Evolutionary conservation across 2,113 vertebrate genomes (phyloP), one percentile per base, ranked within the genome.

Genomic region (Morphnarchus princeps): DNA sequence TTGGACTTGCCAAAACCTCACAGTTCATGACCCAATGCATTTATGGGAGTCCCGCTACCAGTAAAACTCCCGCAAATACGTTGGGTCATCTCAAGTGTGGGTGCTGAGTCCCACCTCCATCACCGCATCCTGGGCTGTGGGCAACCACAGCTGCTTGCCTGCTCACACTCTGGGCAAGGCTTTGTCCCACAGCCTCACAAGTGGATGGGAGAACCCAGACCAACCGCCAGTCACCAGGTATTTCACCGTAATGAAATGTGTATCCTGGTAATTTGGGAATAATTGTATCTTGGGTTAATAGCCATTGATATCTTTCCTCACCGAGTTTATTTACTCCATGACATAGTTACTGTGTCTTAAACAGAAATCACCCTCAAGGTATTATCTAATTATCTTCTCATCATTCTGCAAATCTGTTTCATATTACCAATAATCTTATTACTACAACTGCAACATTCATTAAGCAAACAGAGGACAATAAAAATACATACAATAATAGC

Each of bases 371-470:
- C 92, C 93, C 93, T 96, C 81, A 90, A 95, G 96, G 92, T 97
- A 96, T 92, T 97, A 94, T 96, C 95, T 97, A 97, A 98, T 98
- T 97, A 97, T 92, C 91, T 91, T 87, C 85, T 95, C 87, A 92
- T 95, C 86, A 69, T 97, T 96, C 97, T 97, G 93, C 91, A 98
- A 96, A 94, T 91, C 90, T 94, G 90, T 79, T 97, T 96, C 78
- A 20, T 81, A 84, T 79, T 95, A 95, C 96, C 66, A 94, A 95
- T 96, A 98, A 97, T 97, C 94, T 96, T 95, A 95, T 97, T 97
- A 97, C 67, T 93, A 82, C 92, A 97, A 97, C 65, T 91, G 90
- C 93, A 96, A 87, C 65, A 90, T 92, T 97, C 94, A 94, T 96
- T 95, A 97, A 94, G 92, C 82, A 94, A 97, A 94, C n/a, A 36